A percentile compares a stretch with the other conserved stretches of the same genome.
Conservation (phyloP, 2,888 invertebrate genomes). For the Pseudolycoriella hygida region DNA sequence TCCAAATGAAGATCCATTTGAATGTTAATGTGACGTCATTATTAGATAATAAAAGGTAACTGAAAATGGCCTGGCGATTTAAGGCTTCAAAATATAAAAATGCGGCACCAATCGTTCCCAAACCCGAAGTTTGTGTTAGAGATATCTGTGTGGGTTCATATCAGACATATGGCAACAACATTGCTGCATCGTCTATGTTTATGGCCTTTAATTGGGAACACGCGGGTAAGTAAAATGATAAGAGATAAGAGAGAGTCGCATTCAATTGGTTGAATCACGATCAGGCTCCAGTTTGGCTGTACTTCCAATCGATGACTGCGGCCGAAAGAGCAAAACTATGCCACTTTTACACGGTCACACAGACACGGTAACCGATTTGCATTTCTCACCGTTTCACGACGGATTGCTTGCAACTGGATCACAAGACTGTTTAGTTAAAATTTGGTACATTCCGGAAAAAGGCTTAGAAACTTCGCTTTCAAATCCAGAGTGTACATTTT, state of each 20-base stretch:
- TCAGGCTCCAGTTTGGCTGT: constrained; percentile 82
- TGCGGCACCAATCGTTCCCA: constrained; percentile 88
- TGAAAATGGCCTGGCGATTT: constrained; percentile 79
- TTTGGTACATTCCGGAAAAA: constrained; percentile 76
- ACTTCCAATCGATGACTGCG: constrained; percentile 71
- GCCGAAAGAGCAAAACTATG: constrained; percentile 76
- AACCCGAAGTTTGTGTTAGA: constrained; percentile 73
- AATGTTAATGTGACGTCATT: too few species aligned
- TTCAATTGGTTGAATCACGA: constrained; percentile 1
- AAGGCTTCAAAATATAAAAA: constrained; percentile 98
- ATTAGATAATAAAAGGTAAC: neutral
- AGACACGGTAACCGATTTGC: constrained; percentile 87
- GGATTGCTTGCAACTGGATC: constrained; percentile 80
- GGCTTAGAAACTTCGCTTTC: constrained; percentile 60
- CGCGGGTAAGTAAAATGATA: constrained; percentile 36
- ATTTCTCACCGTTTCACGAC: constrained; percentile 91
- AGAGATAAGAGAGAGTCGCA: neutral
- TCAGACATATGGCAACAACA: constrained; percentile 89
- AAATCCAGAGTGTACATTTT: constrained; percentile 63
- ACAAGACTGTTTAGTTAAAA: constrained; percentile 70
- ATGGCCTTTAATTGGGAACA: constrained; percentile 94
- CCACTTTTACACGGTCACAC: constrained; percentile 70
- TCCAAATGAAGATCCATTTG: too few species aligned
- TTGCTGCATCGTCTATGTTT: constrained; percentile 79
- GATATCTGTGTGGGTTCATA: constrained; percentile 85